Base-by-base conservation (phyloP, 2,113 vertebrate genomes). In the Pseudolaguvia tuberculata region DNA sequence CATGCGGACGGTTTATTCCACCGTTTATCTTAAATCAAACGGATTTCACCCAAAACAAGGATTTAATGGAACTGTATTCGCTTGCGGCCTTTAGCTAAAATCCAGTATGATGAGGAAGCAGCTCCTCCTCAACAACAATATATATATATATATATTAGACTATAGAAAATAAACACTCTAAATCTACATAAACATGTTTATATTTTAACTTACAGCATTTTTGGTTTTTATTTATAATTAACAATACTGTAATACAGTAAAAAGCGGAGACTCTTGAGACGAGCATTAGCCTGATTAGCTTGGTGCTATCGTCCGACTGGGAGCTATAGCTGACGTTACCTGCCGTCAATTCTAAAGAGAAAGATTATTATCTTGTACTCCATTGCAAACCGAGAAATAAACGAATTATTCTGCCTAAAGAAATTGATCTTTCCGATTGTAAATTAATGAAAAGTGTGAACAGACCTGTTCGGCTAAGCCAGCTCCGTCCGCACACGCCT, bases 391-490 rank as follows among this genome's bases (percentile, higher is more conserved):
- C 15, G 39, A 45, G 3, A 25, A 23, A 11, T 9, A 20, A 1
- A 23, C 9, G 21, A 65, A 25, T 53, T 11, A 25, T 20, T 5
- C 27, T 63, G 71, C 12, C 7, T 48, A 31, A 29, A 5, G 1
- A 4, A 6, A 18, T 31, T 53, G 45, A 1, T 18, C n/a, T 57
- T 13, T 31, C 5, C 5, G 13, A 31, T 5, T 2, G 27, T 23
- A 25, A 74, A 75, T 9, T 29, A 74, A 74, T 21, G 45, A 71
- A 72, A 67, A 14, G 17, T 27, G 17, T 39, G 72, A 39, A 59
- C 84, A 68, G 67, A 86, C 83, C 84, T 83, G 81, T 76, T 79
- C 65, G 29, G 72, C 62, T n/a, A 67, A 78, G 67, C 80, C 76
- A 69, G 75, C 47, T 65, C 75, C 39, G 68, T 75, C 62, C 74